Conservation (phyloP, 2,797 vertebrate species). For the Coendou prehensilis region DNA sequence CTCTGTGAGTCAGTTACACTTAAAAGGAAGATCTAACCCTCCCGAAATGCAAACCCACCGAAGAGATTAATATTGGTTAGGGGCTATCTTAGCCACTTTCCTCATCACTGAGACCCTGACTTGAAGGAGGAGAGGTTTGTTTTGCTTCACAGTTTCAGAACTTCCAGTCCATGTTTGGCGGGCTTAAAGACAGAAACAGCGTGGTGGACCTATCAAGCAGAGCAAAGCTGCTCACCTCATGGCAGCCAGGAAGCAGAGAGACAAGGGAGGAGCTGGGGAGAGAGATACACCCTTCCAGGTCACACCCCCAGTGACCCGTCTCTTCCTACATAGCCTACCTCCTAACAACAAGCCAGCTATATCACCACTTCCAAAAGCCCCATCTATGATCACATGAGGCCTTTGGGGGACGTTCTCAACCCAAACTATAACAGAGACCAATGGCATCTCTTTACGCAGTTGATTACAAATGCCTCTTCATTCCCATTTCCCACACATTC, state of each 20-base stretch:
- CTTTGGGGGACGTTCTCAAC: not conserved
- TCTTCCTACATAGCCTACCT: not conserved
- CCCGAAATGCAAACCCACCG: slow-evolving; percentile 31
- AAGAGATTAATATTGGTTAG: slow-evolving; percentile 3
- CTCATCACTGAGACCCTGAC: not conserved
- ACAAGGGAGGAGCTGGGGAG: not conserved
- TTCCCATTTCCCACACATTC: not conserved
- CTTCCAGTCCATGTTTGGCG: not conserved
- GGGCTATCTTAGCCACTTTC: not conserved
- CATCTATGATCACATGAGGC: not conserved
- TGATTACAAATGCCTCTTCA: not conserved
- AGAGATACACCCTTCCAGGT: not conserved
- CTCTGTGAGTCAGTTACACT: slow-evolving; percentile 5
- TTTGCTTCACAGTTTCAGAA: not conserved
- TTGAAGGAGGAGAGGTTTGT: not conserved
- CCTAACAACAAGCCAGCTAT: not conserved
- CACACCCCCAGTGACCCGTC: not conserved
- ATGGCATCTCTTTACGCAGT: not conserved
- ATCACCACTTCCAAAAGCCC: not conserved
- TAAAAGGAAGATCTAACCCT: slow-evolving; percentile 2
- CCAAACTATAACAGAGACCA: not conserved
- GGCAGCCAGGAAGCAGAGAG: not conserved
- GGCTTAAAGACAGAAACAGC: not conserved
- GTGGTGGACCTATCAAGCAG: not conserved
- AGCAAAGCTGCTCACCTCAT: not conserved